Percentiles rank a stretch among this genome's conserved stretches.
Evolutionary conservation across 2,888 invertebrate genomes (phyloP).

Genomic region (Eristalis pertinax): DNA sequence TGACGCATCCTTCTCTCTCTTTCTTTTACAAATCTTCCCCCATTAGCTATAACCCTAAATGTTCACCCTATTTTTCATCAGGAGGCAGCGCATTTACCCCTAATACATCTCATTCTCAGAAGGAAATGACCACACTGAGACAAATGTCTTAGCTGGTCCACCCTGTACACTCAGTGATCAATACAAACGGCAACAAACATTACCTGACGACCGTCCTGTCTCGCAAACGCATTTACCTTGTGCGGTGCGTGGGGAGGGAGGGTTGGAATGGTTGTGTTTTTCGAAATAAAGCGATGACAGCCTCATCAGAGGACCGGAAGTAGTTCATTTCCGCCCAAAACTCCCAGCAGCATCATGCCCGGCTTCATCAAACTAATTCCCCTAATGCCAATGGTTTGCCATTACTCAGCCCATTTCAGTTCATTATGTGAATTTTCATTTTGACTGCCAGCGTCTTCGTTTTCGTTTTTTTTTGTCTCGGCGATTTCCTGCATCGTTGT

Average conservation of each 20-base stretch:
- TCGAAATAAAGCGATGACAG: conserved; percentile 37
- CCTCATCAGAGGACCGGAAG: conserved; percentile 8
- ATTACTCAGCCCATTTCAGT: conserved; percentile 55
- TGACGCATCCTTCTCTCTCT: no score
- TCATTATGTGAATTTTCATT: conserved; percentile 54
- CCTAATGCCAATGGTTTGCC: conserved; percentile 55
- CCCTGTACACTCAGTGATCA: background rate
- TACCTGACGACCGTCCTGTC: background rate
- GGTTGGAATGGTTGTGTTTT: background rate
- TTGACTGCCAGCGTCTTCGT: conserved; percentile 7
- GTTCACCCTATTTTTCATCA: no score
- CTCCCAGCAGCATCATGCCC: conserved; percentile 23
- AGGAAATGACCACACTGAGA: background rate
- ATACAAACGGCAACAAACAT: background rate
- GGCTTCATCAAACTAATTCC: conserved; percentile 54
- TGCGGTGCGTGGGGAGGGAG: background rate
- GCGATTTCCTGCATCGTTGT: background rate
- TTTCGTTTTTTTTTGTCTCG: background rate
- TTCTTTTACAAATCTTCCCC: no score
- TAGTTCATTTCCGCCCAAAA: conserved; percentile 12
- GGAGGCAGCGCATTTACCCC: background rate
- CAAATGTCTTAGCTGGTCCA: background rate
- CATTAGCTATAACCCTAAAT: no score
- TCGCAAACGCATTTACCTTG: background rate
- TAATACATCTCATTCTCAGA: no score